phyloP scores from a whole-genome alignment of 2,797 vertebrate species.

The Pristis pectinata region DNA sequence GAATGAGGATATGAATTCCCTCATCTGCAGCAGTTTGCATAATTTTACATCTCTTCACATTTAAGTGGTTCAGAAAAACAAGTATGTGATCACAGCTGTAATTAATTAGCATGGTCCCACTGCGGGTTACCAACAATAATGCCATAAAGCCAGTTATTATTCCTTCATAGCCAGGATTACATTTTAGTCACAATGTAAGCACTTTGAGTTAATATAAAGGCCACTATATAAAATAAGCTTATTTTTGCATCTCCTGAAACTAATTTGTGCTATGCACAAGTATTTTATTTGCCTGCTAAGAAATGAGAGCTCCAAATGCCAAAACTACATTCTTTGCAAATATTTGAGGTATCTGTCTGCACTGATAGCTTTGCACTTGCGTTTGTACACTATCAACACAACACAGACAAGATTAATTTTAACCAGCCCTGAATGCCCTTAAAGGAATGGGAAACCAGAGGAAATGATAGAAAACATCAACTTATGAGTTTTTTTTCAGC shows the following conservation, averaged over 20 bases:
- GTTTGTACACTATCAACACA: not conserved
- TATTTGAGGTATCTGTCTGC: not conserved
- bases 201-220: not conserved
- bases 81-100: not conserved
- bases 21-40: not conserved
- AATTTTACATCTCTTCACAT: slow-evolving; percentile 15
- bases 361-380: not conserved
- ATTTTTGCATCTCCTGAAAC: not conserved
- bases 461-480: not conserved
- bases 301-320: not conserved
- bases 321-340: not conserved
- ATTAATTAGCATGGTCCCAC: not conserved
- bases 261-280: not conserved
- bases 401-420: not conserved
- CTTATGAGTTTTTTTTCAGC: not conserved
- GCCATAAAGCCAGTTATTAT: not conserved
- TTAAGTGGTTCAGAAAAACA: slow-evolving; percentile 19
- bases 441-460: not conserved
- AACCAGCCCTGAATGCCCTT: not conserved
- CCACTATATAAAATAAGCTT: not conserved
- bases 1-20: not conserved
- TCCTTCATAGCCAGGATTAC: not conserved
- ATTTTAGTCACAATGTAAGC: not conserved
- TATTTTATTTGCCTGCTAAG: not conserved
- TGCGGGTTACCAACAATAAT: not conserved